Base-by-base conservation (phyloP, 2,888 invertebrate species). In the Drosophila mercatorum region DNA sequence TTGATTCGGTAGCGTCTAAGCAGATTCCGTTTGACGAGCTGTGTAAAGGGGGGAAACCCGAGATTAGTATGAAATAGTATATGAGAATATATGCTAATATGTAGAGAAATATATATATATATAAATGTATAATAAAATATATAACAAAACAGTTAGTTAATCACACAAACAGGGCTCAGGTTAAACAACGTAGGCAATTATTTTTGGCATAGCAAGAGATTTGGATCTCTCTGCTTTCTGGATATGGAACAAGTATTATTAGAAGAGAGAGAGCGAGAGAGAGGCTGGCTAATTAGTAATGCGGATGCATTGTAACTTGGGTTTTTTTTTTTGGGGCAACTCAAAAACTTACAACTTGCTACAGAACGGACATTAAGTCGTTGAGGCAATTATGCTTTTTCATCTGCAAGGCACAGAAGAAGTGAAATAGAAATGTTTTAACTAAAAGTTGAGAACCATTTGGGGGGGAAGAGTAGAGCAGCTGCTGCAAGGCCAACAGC, bases 271-370 rank as follows among this genome's bases (percentile, higher is more conserved):
- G 22, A 22, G 22, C 1, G 22, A 22, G 22, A 22, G 22, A 22
- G 1, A 22, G 40, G 40, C 26, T 47, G 43, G 40, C 38, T 57
- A 56, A 55, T 69, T 68, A 51, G 49, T 56, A n/a, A n/a, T 14
- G 47, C 59, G 28, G 38, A 49, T 61, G 57, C 52, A 53, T 17
- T 10, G 44, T 8, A 70, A 31, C 46, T 56, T 36, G 36, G 80
- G 22, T 22, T 22, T 22, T 2, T 22, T 22, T 22, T 28, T 55
- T 41, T 40, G 28, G 36, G 60, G 53, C 17, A 61, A 38, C 64
- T 68, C 41, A 46, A 62, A 40, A 64, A 87, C 83, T 89, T 87
- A 83, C 89, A 77, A 52, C 78, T 84, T 43, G 51, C 62, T 72
- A 65, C 41, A 62, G 38, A 62, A 69, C 65, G 61, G 58, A 66